These are phyloP conservation scores for Corvus cornix DNA, from an alignment of 2,113 vertebrate species.

Conservation along the genomic window DNA sequence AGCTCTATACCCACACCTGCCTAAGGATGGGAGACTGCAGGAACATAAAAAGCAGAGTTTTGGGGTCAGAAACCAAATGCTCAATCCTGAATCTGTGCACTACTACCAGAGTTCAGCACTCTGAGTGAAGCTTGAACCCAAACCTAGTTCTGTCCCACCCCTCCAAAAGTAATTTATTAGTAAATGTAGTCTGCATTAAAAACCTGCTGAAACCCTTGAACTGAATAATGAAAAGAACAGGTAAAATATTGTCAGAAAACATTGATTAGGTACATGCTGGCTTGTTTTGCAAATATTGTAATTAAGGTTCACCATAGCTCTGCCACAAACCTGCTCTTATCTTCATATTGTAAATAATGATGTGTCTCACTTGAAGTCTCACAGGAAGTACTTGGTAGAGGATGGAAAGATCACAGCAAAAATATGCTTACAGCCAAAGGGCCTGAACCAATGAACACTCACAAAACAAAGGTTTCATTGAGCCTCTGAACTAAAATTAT, in stretches of 20 bases:
- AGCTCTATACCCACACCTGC: not conserved
- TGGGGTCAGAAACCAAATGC: not conserved
- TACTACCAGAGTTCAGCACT: not conserved
- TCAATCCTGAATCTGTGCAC: not conserved
- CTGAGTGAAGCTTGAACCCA: not conserved
- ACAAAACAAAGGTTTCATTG: not conserved
- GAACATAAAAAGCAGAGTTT: not conserved
- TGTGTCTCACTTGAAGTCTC: not conserved
- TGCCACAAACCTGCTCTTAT: not conserved
- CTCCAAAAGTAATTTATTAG: not conserved
- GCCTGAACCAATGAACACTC: not conserved
- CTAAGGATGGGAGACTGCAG: not conserved
- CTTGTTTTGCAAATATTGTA: not conserved
- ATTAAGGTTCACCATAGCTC: not conserved
- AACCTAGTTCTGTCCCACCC: fast-evolving
- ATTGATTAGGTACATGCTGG: not conserved
- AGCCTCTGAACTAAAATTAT: not conserved
- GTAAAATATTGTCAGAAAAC: not conserved
- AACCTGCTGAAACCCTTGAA: not conserved
- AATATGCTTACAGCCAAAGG: not conserved
- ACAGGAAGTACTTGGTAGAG: not conserved
- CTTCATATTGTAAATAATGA: not conserved
- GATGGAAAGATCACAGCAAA: not conserved
- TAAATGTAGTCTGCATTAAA: not conserved
- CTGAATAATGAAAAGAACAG: not conserved